These are phyloP conservation scores for Leptothorax acervorum DNA, from an alignment of 2,888 invertebrate genomes.

Conservation along the genomic window DNA sequence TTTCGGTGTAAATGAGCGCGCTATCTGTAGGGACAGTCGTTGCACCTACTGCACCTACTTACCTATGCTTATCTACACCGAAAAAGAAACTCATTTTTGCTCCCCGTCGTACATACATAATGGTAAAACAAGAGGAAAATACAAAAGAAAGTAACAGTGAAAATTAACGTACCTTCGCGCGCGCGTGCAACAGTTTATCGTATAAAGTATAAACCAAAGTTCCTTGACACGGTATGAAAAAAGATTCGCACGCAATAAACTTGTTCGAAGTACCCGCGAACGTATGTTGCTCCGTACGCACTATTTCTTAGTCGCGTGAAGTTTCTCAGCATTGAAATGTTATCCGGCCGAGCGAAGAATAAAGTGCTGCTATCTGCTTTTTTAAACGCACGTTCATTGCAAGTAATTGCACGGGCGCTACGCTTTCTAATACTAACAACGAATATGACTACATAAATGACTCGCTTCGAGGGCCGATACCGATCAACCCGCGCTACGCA, in stretches of 20 bases:
- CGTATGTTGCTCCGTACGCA: slow-evolving; percentile 40
- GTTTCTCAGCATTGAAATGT: slow-evolving; percentile 76
- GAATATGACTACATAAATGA: slow-evolving; percentile 27
- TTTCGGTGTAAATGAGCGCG: no score
- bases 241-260: slow-evolving; percentile 20
- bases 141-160: background rate
- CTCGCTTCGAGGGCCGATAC: slow-evolving; percentile 26
- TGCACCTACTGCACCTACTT: no score
- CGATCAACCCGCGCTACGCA: slow-evolving; percentile 41
- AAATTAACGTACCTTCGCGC: background rate
- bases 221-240: slow-evolving; percentile 16
- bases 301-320: slow-evolving; percentile 67
- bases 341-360: slow-evolving; percentile 68
- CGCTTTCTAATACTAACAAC: slow-evolving; percentile 40
- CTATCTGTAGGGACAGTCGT: no score
- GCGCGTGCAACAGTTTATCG: slow-evolving; percentile 40
- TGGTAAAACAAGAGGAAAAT: background rate
- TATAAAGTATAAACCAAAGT: slow-evolving; percentile 67
- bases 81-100: no score
- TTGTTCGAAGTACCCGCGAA: slow-evolving; percentile 10
- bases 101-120: background rate
- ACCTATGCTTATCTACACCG: no score
- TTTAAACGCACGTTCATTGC: slow-evolving; percentile 43
- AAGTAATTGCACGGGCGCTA: slow-evolving; percentile 26
- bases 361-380: slow-evolving; percentile 48